phyloP scores from a whole-genome alignment of 2,888 invertebrate genomes.

The Tenthredo scrophulariae region DNA sequence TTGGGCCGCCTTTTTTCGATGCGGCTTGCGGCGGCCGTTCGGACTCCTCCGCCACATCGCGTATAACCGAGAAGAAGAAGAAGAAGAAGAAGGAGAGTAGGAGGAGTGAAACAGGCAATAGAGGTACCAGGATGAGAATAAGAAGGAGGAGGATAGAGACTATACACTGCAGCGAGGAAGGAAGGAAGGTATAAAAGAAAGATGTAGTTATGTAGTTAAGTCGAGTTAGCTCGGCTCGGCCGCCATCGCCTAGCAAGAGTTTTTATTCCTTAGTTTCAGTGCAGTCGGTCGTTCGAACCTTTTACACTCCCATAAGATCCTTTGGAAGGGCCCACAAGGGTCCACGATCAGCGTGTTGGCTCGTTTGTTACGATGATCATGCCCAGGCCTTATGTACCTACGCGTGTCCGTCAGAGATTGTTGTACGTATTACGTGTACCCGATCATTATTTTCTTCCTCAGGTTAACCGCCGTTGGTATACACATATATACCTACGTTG shows the following conservation, averaged over 20 bases:
- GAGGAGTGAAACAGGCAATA: constrained; percentile 55
- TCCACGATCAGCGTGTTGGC: constrained; percentile 8
- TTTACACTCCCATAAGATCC: constrained; percentile 24
- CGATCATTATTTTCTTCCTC: not conserved
- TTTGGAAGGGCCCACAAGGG: not conserved
- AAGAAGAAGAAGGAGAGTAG: constrained; percentile 54
- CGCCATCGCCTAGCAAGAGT: constrained; percentile 70
- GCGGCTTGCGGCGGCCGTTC: constrained; percentile 73
- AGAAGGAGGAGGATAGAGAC: not conserved
- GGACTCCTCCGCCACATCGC: constrained; percentile 65
- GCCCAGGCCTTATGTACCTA: not conserved
- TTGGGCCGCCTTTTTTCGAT: constrained; percentile 78
- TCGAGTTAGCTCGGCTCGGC: constrained; percentile 71
- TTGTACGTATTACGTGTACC: not conserved
- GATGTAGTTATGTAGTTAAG: constrained; percentile 76
- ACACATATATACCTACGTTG: not conserved
- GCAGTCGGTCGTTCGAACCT: constrained; percentile 24
- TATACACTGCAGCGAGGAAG: constrained; percentile 58
- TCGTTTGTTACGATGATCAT: constrained; percentile 32
- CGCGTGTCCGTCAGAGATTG: not conserved
- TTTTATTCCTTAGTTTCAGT: constrained; percentile 50
- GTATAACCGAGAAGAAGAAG: constrained; percentile 56
- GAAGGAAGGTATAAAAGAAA: constrained; percentile 72
- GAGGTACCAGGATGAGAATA: constrained; percentile 12
- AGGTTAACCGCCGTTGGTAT: not conserved